A percentile compares a stretch with the other conserved stretches of the same genome.
phyloP scores from a whole-genome alignment of 2,113 vertebrate species.

The Gobius niger region DNA sequence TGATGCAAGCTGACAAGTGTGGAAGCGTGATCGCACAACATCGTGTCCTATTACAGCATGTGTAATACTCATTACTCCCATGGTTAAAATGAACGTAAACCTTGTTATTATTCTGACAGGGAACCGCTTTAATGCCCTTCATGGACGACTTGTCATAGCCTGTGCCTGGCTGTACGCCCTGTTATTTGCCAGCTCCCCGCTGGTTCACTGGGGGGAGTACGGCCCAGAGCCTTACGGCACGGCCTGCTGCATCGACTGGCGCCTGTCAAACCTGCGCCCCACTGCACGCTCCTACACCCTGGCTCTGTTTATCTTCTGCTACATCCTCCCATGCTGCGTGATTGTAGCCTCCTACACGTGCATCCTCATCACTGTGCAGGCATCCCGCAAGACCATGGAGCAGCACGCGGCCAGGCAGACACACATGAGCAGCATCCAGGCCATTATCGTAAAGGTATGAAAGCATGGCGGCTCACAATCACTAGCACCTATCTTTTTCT shows the following conservation, averaged over 20 bases:
- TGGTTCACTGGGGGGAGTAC: constrained; percentile 79
- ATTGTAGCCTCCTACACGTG: constrained; percentile 76
- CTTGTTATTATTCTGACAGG: constrained; percentile 60
- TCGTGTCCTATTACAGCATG: not conserved
- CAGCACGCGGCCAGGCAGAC: constrained; percentile 54
- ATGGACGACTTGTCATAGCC: constrained; percentile 68
- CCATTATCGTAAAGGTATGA: constrained; percentile 78
- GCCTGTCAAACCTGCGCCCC: constrained; percentile 58
- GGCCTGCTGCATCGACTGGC: constrained; percentile 83
- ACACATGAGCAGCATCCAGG: constrained; percentile 73
- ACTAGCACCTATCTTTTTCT: no score
- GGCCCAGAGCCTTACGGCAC: constrained; percentile 81
- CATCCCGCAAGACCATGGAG: constrained; percentile 75
- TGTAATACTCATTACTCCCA: not conserved
- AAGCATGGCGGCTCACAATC: not conserved
- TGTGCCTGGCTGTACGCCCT: constrained; percentile 76
- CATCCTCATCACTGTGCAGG: constrained; percentile 75
- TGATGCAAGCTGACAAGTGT: not conserved
- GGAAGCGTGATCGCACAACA: not conserved
- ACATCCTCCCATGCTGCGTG: constrained; percentile 75
- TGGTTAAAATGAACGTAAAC: not conserved
- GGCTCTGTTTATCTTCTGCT: constrained; percentile 79
- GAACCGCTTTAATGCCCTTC: constrained; percentile 72
- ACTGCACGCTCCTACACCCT: constrained; percentile 72
- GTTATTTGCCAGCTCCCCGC: constrained; percentile 76